A percentile compares a stretch with the other conserved stretches of the same genome.
Conservation (phyloP, 2,797 vertebrate species). For the Siniperca undulata region DNA sequence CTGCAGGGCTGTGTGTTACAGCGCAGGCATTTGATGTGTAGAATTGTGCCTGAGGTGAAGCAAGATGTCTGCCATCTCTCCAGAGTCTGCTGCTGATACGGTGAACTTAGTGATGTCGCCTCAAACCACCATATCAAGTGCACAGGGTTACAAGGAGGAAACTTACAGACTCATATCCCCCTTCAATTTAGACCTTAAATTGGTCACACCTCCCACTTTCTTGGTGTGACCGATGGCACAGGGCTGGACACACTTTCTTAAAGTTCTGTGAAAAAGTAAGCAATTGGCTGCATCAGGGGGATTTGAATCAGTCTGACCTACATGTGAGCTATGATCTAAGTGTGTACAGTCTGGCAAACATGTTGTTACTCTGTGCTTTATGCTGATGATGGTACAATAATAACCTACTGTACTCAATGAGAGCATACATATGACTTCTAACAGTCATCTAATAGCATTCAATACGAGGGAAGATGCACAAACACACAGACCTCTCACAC, state of each 20-base stretch:
- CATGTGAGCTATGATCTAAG: conserved; percentile 61
- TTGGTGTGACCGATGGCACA: conserved; percentile 73
- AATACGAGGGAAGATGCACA: conserved; percentile 77
- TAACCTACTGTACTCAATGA: conserved; percentile 26
- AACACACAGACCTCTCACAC: conserved; percentile 87
- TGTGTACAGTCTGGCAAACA: conserved; percentile 45
- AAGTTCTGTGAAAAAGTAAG: conserved; percentile 79
- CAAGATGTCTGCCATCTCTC: conserved; percentile 86
- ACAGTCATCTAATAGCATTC: conserved; percentile 71
- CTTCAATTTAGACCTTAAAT: conserved; percentile 80
- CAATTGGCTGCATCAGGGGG: conserved; percentile 74
- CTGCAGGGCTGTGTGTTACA: conserved; percentile 79
- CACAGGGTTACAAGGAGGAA: conserved; percentile 66
- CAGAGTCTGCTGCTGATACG: conserved; percentile 82
- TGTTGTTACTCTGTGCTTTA: conserved; percentile 36
- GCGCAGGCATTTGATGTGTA: conserved; percentile 84
- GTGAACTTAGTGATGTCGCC: conserved; percentile 78
- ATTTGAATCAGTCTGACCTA: conserved; percentile 77
- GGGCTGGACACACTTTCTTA: conserved; percentile 76
- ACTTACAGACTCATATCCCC: conserved; percentile 78
- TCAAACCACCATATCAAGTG: conserved; percentile 80
- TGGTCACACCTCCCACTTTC: conserved; percentile 76
- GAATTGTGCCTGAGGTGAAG: conserved; percentile 83
- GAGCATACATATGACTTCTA: conserved; percentile 38
- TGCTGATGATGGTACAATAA: conserved; percentile 47